These are phyloP conservation scores for Fragariocoptes setiger DNA, from an alignment of 1,140 invertebrate species.

Conservation along the genomic window DNA sequence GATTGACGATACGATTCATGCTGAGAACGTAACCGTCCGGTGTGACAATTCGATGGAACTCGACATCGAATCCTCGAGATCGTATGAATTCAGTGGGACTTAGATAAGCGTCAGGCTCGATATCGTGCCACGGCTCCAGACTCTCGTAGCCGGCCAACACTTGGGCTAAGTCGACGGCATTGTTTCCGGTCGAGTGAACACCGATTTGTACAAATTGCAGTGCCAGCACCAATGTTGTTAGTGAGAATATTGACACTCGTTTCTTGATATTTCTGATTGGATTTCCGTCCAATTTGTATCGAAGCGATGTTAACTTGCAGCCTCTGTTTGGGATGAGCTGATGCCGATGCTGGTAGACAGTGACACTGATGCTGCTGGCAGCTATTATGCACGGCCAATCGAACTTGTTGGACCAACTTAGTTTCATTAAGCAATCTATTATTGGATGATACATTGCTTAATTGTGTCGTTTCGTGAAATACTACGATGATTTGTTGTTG, in stretches of 20 bases:
- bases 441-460: too few species aligned
- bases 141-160: background rate
- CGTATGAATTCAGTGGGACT: slow-evolving; percentile 1
- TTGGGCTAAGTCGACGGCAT: background rate
- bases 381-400: too few species aligned
- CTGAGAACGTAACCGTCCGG: slow-evolving; percentile 2
- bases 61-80: slow-evolving; percentile 1
- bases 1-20: slow-evolving; percentile 3
- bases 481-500: too few species aligned
- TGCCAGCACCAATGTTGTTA: background rate
- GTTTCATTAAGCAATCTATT: too few species aligned
- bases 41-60: slow-evolving; percentile 1
- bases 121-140: background rate
- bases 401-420: too few species aligned
- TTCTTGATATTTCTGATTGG: background rate
- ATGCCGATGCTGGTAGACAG: too few species aligned
- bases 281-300: background rate
- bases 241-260: background rate
- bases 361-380: too few species aligned
- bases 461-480: too few species aligned
- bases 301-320: background rate
- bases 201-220: background rate
- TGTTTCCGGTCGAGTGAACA: background rate
- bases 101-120: background rate
- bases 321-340: too few species aligned